Conservation (phyloP, 2,113 vertebrate species). For the Cebidichthys violaceus region DNA sequence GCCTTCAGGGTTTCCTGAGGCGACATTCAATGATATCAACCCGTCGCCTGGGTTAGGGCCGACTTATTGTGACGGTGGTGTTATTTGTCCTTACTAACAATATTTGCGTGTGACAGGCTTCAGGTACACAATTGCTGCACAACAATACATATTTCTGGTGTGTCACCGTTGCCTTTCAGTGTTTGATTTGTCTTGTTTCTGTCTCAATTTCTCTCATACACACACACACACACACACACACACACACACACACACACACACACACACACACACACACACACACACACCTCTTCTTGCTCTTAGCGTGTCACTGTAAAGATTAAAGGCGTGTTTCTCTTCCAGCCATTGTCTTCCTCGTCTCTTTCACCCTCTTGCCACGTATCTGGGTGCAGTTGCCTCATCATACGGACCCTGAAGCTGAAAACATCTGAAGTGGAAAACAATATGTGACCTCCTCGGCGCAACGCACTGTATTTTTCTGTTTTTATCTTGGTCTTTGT, state of each 20-base stretch:
- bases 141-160: not conserved
- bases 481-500: conserved; percentile 13
- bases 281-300: not conserved
- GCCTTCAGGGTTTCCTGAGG: conserved; percentile 38
- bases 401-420: conserved; percentile 44
- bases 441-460: conserved; percentile 12
- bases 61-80: not conserved
- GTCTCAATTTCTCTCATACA: not conserved
- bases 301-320: not conserved
- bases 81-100: not conserved
- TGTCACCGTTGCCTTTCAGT: not conserved
- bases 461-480: conserved; percentile 8
- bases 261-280: not conserved
- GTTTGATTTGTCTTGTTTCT: conserved; percentile 5
- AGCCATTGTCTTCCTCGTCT: not conserved
- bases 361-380: conserved; percentile 51
- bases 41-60: not conserved
- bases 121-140: not conserved
- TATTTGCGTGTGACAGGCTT: not conserved
- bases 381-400: conserved; percentile 63
- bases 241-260: not conserved
- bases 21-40: conserved; percentile 19
- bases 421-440: conserved; percentile 38
- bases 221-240: not conserved
- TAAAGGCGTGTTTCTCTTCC: not conserved